Conservation (phyloP, 1,140 invertebrate genomes). For the Drosophila tani region DNA sequence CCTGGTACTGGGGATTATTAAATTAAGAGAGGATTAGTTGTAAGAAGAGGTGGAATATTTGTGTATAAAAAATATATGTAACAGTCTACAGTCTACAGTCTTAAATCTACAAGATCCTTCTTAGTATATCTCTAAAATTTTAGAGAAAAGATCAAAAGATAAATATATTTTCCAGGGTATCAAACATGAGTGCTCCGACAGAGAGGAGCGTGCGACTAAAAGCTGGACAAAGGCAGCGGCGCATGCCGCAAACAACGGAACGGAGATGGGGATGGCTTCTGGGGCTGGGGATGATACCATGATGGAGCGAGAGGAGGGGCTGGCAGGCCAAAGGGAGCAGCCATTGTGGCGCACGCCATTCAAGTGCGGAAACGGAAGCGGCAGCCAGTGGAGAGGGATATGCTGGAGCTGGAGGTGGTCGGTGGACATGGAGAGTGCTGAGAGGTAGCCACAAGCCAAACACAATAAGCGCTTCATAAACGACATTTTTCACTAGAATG, state of each 20-base stretch:
- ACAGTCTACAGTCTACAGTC: not conserved
- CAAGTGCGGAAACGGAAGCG: constrained; percentile 79
- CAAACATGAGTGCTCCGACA: not conserved
- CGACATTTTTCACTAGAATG: constrained; percentile 78
- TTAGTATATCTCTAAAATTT: not conserved
- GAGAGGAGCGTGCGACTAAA: constrained; percentile 58
- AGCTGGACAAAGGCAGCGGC: constrained; percentile 70
- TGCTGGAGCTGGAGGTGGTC: not conserved
- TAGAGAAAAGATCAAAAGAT: not conserved
- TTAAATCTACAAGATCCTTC: not conserved
- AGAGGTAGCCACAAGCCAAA: constrained; percentile 72
- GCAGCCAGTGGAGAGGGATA: constrained; percentile 26
- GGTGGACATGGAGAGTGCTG: not conserved
- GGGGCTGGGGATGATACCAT: constrained; percentile 3
- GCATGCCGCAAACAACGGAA: constrained; percentile 64
- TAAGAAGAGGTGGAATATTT: too few species aligned
- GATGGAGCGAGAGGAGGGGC: not conserved
- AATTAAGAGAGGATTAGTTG: not conserved
- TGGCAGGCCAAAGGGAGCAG: constrained; percentile 16
- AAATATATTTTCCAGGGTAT: constrained; percentile 7
- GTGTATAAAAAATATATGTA: not conserved
- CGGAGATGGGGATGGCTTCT: constrained; percentile 13
- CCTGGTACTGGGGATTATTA: not conserved
- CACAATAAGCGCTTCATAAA: constrained; percentile 83
- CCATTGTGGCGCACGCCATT: constrained; percentile 78